phyloP scores from a whole-genome alignment of 2,113 vertebrate genomes.

The Muscicapa adusta region DNA sequence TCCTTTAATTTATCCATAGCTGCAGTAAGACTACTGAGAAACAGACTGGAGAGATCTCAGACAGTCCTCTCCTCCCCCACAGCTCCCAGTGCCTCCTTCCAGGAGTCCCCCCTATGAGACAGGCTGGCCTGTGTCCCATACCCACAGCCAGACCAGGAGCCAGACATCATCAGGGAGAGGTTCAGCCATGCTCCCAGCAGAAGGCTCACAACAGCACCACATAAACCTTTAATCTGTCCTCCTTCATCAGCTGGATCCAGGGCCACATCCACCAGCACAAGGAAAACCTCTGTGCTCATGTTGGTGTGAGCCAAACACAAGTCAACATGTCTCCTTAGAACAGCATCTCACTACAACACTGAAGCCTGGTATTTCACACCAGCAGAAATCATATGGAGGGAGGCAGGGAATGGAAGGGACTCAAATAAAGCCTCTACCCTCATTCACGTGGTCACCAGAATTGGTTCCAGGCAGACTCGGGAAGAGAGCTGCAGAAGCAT shows the following conservation, averaged over 20 bases:
- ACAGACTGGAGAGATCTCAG: neutral
- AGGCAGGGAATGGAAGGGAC: neutral
- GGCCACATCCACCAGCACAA: neutral
- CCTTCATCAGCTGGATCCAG: neutral
- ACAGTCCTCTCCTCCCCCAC: neutral
- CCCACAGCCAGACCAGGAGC: neutral
- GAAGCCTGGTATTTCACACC: neutral
- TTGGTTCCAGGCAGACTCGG: neutral
- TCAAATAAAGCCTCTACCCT: neutral
- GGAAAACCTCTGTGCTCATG: neutral
- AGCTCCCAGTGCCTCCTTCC: neutral
- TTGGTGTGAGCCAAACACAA: neutral
- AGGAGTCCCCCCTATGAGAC: neutral
- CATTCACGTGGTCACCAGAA: neutral
- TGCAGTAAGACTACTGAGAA: neutral
- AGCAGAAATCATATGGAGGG: accelerated
- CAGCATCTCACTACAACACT: neutral
- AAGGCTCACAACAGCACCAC: neutral
- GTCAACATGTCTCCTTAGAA: neutral
- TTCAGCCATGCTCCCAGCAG: accelerated
- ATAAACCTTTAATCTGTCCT: neutral
- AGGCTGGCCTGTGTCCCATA: neutral
- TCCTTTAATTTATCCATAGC: neutral
- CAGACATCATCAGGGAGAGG: accelerated
- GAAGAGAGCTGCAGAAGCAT: neutral